Evolutionary conservation across 2,888 invertebrate species (phyloP), one percentile per base, ranked within the genome.

Genomic region (Nymphalis urticae): DNA sequence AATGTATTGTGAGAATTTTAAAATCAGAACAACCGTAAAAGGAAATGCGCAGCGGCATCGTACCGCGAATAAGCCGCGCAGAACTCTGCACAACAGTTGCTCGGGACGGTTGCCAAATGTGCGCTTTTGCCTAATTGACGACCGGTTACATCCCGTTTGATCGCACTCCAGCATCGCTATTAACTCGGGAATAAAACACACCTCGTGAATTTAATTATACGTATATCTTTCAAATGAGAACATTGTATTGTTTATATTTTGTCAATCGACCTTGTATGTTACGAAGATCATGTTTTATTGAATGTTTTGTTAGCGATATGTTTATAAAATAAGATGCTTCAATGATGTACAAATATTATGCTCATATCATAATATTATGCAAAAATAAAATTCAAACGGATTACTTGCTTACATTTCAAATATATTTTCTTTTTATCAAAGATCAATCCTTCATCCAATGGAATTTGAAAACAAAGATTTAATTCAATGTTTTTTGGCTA

Each of bases 111-210:
- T 90, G 91, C 91, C 91, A 91, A 91, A 87, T 85, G 86, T 85
- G 82, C 81, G 86, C 85, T 86, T 88, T 85, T 83, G 80, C 84
- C 85, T 89, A 90, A 91, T 91, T 89, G 90, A 89, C 86, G 89
- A 84, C 82, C 85, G 77, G 80, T 82, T 82, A 84, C 87, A 85
- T 82, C 82, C 81, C 85, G 85, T 75, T 89, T 90, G 88, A 89
- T 90, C 87, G 78, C 79, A 79, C 82, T 85, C 82, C 86, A 86
- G 86, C 75, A 71, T 72, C 75, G 77, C 77, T 73, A 82, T 82
- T 82, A 82, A 80, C 76, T 75, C 76, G 76, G 72, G 79, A 78
- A 86, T 85, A 83, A 85, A 82, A 82, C 81, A 69, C 47, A 64
- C 60, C 54, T 68, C 65, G 62, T 51, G 62, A 64, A 67, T 71